Evolutionary conservation across 64 coral and sea anemone species (phyloP).

Genomic region (Exaiptasia diaphana): DNA sequence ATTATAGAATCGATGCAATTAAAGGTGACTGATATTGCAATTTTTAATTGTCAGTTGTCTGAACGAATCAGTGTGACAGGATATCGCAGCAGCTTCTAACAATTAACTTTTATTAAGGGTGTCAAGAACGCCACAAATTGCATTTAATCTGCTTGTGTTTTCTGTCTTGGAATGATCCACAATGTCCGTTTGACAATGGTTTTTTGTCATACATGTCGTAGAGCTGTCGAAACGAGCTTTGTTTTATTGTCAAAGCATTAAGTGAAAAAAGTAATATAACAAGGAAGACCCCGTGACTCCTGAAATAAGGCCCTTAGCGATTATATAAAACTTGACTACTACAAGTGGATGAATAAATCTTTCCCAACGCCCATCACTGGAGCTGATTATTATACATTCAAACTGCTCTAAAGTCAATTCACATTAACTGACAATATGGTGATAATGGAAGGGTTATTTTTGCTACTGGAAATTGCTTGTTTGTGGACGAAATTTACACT

Average conservation of each 20-base stretch:
- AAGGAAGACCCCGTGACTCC: too few relatives aligned
- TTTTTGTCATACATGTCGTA: not conserved
- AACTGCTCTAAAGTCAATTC: not conserved
- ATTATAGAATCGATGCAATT: conserved; percentile 17
- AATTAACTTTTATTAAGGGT: conserved; percentile 11
- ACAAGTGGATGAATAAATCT: too few relatives aligned
- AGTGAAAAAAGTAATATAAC: too few relatives aligned
- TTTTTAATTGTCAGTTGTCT: conserved; percentile 13
- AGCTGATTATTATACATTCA: too few relatives aligned
- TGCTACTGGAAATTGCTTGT: not conserved
- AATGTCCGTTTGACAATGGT: not conserved
- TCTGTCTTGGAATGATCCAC: not conserved
- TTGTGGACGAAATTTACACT: not conserved
- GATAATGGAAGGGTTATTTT: not conserved
- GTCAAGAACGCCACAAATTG: conserved; percentile 2
- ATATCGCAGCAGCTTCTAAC: not conserved
- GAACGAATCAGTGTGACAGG: not conserved
- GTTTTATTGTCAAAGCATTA: too few relatives aligned
- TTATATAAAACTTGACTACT: too few relatives aligned
- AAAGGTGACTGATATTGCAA: conserved; percentile 15
- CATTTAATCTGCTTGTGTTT: conserved; percentile 17
- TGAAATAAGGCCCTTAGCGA: too few relatives aligned
- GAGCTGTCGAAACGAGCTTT: too few relatives aligned
- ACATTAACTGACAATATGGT: not conserved
- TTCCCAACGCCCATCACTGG: too few relatives aligned